Evolutionary conservation across 2,113 vertebrate species (phyloP).

Genomic region (Picathartes gymnocephalus): DNA sequence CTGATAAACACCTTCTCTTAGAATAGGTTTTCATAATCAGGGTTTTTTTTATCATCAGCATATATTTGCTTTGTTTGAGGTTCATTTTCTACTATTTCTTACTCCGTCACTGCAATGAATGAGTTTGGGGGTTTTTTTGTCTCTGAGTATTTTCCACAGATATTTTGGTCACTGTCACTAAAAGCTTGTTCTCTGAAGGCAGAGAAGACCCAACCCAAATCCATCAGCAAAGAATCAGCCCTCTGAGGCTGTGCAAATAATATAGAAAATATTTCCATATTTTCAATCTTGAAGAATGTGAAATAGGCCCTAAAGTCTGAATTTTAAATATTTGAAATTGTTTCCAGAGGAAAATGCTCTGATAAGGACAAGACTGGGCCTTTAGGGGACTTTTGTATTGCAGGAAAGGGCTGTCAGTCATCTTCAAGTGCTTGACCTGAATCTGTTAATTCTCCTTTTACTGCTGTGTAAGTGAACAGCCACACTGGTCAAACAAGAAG

Average conservation of each 20-base stretch:
- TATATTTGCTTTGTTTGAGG: background rate
- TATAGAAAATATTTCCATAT: background rate
- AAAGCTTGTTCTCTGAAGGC: background rate
- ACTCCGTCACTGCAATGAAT: background rate
- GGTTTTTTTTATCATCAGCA: background rate
- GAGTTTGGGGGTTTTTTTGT: background rate
- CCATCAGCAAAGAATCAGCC: background rate
- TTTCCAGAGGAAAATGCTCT: background rate
- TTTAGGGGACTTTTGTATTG: background rate
- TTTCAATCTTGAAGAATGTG: background rate
- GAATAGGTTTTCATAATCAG: background rate
- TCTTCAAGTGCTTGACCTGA: background rate
- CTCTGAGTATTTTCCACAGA: background rate
- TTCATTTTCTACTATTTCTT: background rate
- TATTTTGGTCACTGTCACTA: background rate
- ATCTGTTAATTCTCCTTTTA: background rate
- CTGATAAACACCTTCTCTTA: background rate
- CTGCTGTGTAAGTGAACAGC: background rate
- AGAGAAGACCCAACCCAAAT: background rate
- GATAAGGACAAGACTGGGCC: background rate
- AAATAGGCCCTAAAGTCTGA: background rate
- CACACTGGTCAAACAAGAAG: background rate
- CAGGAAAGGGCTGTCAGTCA: background rate
- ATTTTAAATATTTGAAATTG: background rate
- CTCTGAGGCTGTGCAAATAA: background rate